A percentile compares a stretch with the other conserved stretches of the same genome.
Conservation (phyloP, 2,888 invertebrate genomes). For the Drosophila nr. fundita region DNA sequence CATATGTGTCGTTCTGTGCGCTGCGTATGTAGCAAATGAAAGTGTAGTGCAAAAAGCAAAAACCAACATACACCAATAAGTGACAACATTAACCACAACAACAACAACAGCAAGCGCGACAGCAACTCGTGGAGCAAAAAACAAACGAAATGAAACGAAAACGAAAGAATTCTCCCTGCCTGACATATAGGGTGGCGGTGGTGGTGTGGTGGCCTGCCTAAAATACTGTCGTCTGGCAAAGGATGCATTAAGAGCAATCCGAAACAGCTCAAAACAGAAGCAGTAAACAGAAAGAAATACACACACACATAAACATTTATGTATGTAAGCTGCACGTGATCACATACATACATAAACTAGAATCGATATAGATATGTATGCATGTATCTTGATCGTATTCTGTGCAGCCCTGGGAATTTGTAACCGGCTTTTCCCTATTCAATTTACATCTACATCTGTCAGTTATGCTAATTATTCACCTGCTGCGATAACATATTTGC, state of each 20-base stretch:
- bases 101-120: constrained; percentile 12
- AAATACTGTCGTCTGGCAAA: constrained; percentile 41
- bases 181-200: constrained; percentile 26
- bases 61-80: constrained; percentile 31
- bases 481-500: constrained; percentile 65
- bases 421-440: constrained; percentile 47
- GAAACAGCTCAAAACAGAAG: constrained; percentile 20
- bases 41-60: constrained; percentile 47
- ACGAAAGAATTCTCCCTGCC: constrained; percentile 36
- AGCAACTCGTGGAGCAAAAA: constrained; percentile 20
- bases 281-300: constrained; percentile 12
- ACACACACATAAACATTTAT: background rate
- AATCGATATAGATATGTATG: constrained; percentile 2
- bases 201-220: constrained; percentile 12
- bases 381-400: constrained; percentile 30
- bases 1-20: constrained; percentile 30
- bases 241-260: constrained; percentile 44
- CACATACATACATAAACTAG: constrained; percentile 15
- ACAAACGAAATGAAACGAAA: constrained; percentile 25
- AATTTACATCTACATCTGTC: constrained; percentile 39
- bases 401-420: constrained; percentile 39
- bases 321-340: constrained; percentile 35
- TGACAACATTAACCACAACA: constrained; percentile 31
- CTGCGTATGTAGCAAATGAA: constrained; percentile 38
- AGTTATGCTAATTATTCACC: constrained; percentile 66